These are phyloP conservation scores for Pristis pectinata DNA, from an alignment of 2,797 vertebrate species.

Conservation along the genomic window DNA sequence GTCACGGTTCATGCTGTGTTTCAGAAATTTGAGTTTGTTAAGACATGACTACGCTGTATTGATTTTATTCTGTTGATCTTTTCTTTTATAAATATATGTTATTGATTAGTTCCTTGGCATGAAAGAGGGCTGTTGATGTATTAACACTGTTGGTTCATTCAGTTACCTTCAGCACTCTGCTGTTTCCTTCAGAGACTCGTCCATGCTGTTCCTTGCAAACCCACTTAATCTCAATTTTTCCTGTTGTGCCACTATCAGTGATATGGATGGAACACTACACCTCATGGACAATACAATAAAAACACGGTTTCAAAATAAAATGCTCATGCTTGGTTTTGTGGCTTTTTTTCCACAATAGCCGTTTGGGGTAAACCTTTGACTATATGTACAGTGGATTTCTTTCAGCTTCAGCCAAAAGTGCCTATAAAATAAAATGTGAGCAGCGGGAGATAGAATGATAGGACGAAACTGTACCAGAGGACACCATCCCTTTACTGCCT, in stretches of 20 bases:
- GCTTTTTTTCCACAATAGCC: background rate
- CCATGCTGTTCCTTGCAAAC: background rate
- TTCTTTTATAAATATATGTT: background rate
- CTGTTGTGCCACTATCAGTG: background rate
- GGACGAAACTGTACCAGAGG: background rate
- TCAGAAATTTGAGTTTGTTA: constrained; percentile 7
- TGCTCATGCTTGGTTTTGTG: background rate
- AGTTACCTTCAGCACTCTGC: background rate
- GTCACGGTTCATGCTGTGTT: background rate
- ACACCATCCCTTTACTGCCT: background rate
- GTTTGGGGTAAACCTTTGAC: background rate
- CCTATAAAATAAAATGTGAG: background rate
- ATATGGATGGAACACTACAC: background rate
- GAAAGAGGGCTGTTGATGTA: background rate
- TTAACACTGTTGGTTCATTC: background rate
- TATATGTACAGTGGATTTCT: background rate
- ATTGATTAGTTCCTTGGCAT: constrained; percentile 7
- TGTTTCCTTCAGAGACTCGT: background rate
- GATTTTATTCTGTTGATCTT: constrained; percentile 13
- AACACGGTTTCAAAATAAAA: background rate
- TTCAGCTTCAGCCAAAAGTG: background rate
- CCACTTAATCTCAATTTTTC: background rate
- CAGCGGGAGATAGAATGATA: background rate
- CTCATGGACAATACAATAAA: background rate
- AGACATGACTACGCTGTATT: background rate